phyloP scores from a whole-genome alignment of 2,888 invertebrate genomes.

The Noctua comes region DNA sequence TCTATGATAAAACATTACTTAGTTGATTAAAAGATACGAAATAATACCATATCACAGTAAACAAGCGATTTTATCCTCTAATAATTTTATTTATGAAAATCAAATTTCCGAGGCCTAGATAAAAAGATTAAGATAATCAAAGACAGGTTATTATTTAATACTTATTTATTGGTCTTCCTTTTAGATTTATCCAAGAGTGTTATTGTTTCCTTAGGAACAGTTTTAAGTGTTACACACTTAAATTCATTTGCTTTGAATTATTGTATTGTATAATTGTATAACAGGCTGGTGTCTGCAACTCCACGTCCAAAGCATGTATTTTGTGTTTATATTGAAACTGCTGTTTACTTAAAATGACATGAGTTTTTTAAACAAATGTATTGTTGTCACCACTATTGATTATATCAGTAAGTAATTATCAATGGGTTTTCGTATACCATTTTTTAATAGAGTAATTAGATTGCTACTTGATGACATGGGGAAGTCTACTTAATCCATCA shows the following conservation, averaged over 20 bases:
- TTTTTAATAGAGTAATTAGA: constrained; percentile 1
- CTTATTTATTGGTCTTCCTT: not conserved
- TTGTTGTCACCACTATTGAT: not conserved
- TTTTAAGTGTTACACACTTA: not conserved
- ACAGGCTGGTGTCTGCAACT: too few species aligned
- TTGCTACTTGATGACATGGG: not conserved
- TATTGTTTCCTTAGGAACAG: not conserved
- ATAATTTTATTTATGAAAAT: constrained; percentile 1
- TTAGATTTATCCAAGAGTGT: not conserved
- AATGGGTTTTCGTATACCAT: not conserved
- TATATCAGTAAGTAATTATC: constrained; percentile 11
- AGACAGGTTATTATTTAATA: constrained; percentile 5
- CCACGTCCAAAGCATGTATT: too few species aligned
- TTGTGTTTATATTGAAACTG: not conserved
- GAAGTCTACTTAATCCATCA: not conserved
- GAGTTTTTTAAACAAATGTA: not conserved
- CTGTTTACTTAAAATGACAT: not conserved
- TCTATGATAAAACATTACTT: constrained; percentile 1
- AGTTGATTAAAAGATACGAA: constrained; percentile 22
- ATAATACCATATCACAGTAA: constrained; percentile 5
- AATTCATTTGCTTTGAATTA: too few species aligned
- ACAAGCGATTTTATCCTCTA: not conserved
- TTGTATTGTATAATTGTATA: too few species aligned
- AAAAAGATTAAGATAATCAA: constrained; percentile 28
- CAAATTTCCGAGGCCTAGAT: constrained; percentile 10